A percentile compares a stretch with the other conserved stretches of the same genome.
phyloP scores from a whole-genome alignment of 2,888 invertebrate genomes.

The Noctua janthe region DNA sequence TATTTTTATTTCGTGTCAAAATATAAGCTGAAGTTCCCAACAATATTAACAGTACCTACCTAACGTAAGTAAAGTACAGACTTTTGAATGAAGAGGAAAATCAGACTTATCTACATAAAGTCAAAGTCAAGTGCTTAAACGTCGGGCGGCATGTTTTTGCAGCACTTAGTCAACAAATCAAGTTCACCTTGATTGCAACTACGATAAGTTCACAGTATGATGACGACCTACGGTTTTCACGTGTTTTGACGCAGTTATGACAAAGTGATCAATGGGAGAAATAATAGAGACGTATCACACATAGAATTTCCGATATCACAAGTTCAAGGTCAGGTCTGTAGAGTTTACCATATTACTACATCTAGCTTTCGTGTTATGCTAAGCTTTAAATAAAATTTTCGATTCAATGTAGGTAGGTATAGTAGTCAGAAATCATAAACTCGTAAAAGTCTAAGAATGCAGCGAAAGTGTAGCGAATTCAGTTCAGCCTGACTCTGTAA shows the following conservation, averaged over 20 bases:
- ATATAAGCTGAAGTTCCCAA: not conserved
- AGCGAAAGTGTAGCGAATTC: conserved; percentile 23
- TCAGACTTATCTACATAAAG: not conserved
- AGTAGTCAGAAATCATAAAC: not conserved
- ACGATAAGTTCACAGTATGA: conserved; percentile 37
- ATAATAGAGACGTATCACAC: conserved; percentile 1
- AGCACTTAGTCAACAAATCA: conserved; percentile 41
- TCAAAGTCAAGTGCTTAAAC: conserved; percentile 11
- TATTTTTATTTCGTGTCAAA: not conserved
- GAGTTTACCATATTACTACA: not conserved
- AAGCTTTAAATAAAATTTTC: not conserved
- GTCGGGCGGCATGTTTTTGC: conserved; percentile 48
- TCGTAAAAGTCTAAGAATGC: not conserved
- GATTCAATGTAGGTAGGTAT: not conserved
- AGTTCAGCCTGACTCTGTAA: conserved; percentile 1
- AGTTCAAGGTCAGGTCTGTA: not conserved
- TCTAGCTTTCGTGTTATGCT: conserved; percentile 4
- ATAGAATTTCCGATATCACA: conserved; percentile 5
- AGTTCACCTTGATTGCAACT: conserved; percentile 61
- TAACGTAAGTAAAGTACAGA: not conserved
- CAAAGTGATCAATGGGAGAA: not conserved
- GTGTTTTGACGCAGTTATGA: conserved; percentile 41
- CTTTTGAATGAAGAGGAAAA: conserved; percentile 12
- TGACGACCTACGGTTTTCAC: conserved; percentile 29
- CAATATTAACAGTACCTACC: not conserved